These are phyloP conservation scores for Sebastiscus albofasciatus DNA, from an alignment of 2,797 vertebrate genomes.

Conservation along the genomic window DNA sequence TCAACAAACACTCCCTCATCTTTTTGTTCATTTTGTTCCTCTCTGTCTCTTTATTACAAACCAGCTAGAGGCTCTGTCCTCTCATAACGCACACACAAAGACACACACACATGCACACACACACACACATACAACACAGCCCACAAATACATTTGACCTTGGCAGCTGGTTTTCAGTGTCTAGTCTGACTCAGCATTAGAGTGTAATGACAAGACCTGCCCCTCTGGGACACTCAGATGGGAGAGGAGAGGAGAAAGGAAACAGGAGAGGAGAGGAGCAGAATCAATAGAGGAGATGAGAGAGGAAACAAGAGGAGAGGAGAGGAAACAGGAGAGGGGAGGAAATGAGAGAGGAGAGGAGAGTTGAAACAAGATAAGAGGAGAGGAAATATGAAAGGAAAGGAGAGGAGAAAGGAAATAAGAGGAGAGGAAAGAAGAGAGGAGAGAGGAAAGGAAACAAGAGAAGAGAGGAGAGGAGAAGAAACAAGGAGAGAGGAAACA, in stretches of 20 bases:
- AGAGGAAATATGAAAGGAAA: neutral
- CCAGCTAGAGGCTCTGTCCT: neutral
- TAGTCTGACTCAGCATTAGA: conserved; percentile 51
- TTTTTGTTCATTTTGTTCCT: neutral
- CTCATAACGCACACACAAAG: neutral
- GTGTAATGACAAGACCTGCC: conserved; percentile 35
- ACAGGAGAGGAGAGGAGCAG: neutral
- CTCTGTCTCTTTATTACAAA: neutral
- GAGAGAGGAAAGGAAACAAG: neutral
- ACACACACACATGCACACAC: neutral
- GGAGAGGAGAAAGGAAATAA: neutral
- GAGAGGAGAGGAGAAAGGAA: neutral
- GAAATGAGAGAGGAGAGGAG: neutral
- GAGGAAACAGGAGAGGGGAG: neutral
- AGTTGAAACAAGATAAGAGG: neutral
- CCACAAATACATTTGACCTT: conserved; percentile 44
- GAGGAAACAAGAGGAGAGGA: neutral
- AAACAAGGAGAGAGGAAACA: too few relatives aligned
- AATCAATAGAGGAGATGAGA: neutral
- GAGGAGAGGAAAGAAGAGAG: neutral
- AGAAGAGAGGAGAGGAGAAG: neutral
- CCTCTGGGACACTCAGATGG: conserved; percentile 37
- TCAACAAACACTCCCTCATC: neutral
- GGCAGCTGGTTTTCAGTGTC: conserved; percentile 20
- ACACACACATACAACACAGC: neutral